Percentiles rank a stretch among this genome's conserved stretches.
Conservation (phyloP, 2,113 vertebrate genomes). For the Tretioscincus oriximinensis region DNA sequence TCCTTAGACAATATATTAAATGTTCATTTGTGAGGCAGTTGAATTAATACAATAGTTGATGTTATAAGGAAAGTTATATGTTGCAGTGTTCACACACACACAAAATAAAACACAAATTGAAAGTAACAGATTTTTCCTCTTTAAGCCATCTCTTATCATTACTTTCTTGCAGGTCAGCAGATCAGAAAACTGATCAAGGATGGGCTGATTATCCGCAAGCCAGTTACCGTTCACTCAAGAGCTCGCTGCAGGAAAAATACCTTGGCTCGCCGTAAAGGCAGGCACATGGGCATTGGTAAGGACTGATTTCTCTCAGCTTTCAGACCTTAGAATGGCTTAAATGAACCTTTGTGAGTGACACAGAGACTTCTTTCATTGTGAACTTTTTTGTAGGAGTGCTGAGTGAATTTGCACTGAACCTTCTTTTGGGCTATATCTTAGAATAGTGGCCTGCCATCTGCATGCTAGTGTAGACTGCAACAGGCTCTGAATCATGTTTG, state of each 20-base stretch:
- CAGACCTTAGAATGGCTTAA: not conserved
- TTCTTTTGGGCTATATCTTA: too few species aligned
- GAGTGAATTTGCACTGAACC: accelerated
- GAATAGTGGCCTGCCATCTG: too few species aligned
- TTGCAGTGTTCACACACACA: too few species aligned
- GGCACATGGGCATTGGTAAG: slow-evolving; percentile 94
- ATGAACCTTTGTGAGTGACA: not conserved
- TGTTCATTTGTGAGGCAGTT: not conserved
- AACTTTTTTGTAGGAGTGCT: not conserved
- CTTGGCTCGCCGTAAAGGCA: slow-evolving; percentile 92
- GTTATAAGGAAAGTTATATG: not conserved
- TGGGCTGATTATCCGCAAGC: slow-evolving; percentile 96
- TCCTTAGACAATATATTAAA: too few species aligned
- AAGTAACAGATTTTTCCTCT: too few species aligned
- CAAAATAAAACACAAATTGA: too few species aligned
- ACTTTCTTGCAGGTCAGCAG: slow-evolving; percentile 84
- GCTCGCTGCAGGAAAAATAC: slow-evolving; percentile 97
- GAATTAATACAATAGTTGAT: not conserved
- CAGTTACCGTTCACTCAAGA: slow-evolving; percentile 93
- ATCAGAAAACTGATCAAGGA: slow-evolving; percentile 97
- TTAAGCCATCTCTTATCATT: not conserved
- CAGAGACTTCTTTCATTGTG: not conserved
- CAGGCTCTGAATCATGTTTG: too few species aligned
- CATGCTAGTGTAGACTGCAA: too few species aligned
- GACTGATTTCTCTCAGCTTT: not conserved